phyloP scores from a whole-genome alignment of 2,888 invertebrate species.

The Coenonympha glycerion region DNA sequence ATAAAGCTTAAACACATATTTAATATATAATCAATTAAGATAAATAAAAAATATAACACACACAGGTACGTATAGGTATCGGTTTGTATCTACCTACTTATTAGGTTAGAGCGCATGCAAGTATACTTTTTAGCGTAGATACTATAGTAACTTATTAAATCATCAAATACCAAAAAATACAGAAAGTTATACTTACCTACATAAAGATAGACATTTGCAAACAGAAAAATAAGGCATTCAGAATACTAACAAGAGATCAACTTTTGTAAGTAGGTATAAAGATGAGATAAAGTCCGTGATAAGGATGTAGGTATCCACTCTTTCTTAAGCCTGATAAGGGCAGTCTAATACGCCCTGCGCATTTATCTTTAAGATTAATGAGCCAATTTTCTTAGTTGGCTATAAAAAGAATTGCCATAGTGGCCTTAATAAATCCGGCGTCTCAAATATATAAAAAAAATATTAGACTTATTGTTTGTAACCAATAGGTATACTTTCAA shows the following conservation, averaged over 20 bases:
- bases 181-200: too few species aligned
- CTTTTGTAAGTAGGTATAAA: too few species aligned
- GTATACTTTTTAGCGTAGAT: neutral
- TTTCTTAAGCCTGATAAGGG: conserved; percentile 72
- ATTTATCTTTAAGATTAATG: conserved; percentile 76
- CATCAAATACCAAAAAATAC: too few species aligned
- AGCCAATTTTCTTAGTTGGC: conserved; percentile 76
- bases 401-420: conserved; percentile 52
- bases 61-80: neutral
- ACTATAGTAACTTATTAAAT: neutral
- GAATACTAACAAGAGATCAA: too few species aligned
- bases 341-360: conserved; percentile 71
- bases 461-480: neutral
- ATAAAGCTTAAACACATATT: neutral
- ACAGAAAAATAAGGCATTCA: too few species aligned
- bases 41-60: neutral
- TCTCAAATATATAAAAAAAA: conserved; percentile 4
- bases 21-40: neutral
- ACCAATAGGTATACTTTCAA: neutral
- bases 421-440: conserved; percentile 19
- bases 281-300: conserved; percentile 14
- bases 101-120: neutral
- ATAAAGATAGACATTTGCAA: too few species aligned
- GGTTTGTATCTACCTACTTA: too few species aligned
- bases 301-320: conserved; percentile 46